Evolutionary conservation across 1,140 invertebrate species (phyloP).

Genomic region (Tetramorium alpestre): DNA sequence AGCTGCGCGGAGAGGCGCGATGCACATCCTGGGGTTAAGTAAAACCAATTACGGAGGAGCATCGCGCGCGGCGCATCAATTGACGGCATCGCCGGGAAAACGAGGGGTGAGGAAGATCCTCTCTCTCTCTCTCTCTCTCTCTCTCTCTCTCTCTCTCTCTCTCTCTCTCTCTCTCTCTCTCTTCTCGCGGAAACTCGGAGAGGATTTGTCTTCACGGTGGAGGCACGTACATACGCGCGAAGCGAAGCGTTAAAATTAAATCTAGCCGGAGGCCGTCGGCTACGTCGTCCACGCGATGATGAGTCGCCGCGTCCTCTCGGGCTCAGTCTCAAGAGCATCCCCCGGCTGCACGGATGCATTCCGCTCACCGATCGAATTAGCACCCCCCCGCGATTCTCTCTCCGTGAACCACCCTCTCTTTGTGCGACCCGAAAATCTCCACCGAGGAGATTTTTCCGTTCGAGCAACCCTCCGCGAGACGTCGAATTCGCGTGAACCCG

Average conservation of each 20-base stretch:
- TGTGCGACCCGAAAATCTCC: slow-evolving; percentile 9
- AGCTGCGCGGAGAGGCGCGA: background rate
- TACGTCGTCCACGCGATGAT: slow-evolving; percentile 79
- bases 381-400: background rate
- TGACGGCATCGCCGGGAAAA: slow-evolving; percentile 19
- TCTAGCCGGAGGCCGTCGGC: slow-evolving; percentile 78
- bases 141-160: slow-evolving; percentile 27
- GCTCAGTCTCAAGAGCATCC: slow-evolving; percentile 85
- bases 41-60: slow-evolving; percentile 69
- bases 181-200: slow-evolving; percentile 76
- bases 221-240: slow-evolving; percentile 57
- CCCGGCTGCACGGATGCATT: slow-evolving; percentile 77
- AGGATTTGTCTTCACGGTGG: slow-evolving; percentile 78
- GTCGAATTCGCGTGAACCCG: slow-evolving; percentile 37
- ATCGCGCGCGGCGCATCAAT: slow-evolving; percentile 63
- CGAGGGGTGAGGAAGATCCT: background rate
- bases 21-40: slow-evolving; percentile 62
- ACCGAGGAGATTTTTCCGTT: background rate
- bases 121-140: slow-evolving; percentile 31
- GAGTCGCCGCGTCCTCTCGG: slow-evolving; percentile 82
- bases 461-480: background rate
- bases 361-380: slow-evolving; percentile 60
- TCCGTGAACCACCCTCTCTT: background rate
- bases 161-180: slow-evolving; percentile 31
- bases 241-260: slow-evolving; percentile 84